A percentile compares a stretch with the other conserved stretches of the same genome.
Conservation (phyloP, 2,797 vertebrate species). For the Zenarchopterus dispar region DNA sequence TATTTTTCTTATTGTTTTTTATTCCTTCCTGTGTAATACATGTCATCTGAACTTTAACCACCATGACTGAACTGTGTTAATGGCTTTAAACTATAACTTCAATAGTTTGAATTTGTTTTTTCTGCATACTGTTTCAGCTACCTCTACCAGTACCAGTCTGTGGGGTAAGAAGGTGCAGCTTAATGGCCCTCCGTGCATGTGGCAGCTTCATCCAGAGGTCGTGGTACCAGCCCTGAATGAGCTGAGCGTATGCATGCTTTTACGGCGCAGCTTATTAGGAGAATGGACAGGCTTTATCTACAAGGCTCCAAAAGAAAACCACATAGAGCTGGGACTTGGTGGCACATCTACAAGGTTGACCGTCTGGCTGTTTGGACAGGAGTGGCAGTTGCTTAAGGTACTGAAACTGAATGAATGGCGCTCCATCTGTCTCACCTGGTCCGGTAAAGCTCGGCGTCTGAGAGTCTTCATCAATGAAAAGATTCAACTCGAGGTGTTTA, state of each 20-base stretch:
- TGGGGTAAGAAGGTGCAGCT: constrained; percentile 77
- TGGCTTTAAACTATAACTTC: neutral
- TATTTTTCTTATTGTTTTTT: neutral
- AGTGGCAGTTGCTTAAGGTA: neutral
- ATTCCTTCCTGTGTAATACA: no score
- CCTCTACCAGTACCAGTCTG: constrained; percentile 56
- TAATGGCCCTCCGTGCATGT: constrained; percentile 28
- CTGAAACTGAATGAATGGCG: constrained; percentile 63
- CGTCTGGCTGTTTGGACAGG: constrained; percentile 68
- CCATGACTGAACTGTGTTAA: no score
- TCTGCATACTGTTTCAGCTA: constrained; percentile 31
- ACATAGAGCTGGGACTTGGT: constrained; percentile 73
- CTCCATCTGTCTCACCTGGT: constrained; percentile 81
- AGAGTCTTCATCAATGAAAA: constrained; percentile 71
- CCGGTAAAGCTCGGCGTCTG: constrained; percentile 41
- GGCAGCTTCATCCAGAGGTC: constrained; percentile 62
- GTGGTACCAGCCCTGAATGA: constrained; percentile 71
- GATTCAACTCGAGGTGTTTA: rapidly evolving
- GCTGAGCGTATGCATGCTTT: constrained; percentile 73
- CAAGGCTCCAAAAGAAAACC: constrained; percentile 45
- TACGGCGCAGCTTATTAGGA: constrained; percentile 13
- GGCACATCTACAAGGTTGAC: constrained; percentile 42
- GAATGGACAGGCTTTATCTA: constrained; percentile 83
- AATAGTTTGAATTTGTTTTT: neutral
- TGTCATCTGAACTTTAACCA: no score